phyloP scores from a whole-genome alignment of 2,113 vertebrate genomes.

The Zosterops hypoxanthus region DNA sequence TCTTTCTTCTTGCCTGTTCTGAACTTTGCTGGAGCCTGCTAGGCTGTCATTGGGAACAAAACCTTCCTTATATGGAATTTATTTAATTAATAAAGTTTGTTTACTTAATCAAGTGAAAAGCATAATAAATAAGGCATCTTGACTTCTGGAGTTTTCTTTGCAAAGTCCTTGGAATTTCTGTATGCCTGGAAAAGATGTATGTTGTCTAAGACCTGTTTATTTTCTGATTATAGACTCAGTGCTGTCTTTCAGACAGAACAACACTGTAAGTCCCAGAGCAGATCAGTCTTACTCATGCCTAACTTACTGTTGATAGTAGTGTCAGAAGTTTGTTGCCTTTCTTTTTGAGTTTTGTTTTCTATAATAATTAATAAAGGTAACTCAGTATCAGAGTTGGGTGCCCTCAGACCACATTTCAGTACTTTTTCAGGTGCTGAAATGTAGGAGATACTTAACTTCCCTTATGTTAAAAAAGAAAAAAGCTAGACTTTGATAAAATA shows the following conservation, averaged over 20 bases:
- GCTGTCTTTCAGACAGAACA: neutral
- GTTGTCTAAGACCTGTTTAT: neutral
- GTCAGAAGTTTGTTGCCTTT: neutral
- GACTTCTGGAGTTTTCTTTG: neutral
- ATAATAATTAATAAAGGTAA: neutral
- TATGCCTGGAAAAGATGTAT: neutral
- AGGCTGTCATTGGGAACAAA: neutral
- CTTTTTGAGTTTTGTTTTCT: neutral
- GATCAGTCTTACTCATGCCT: neutral
- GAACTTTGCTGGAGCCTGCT: neutral
- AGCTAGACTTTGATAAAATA: neutral
- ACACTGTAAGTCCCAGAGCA: neutral
- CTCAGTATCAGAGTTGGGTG: neutral
- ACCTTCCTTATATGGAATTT: neutral
- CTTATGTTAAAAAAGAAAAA: neutral
- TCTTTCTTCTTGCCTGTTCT: neutral
- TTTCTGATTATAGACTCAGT: neutral
- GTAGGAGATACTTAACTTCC: neutral
- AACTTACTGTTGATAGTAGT: neutral
- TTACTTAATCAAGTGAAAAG: neutral
- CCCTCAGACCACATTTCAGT: neutral
- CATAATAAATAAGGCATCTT: neutral
- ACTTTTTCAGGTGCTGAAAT: neutral
- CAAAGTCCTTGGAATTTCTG: neutral
- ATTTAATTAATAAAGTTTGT: neutral